phyloP scores from a whole-genome alignment of 2,113 vertebrate species.

The Malurus cyaneus region DNA sequence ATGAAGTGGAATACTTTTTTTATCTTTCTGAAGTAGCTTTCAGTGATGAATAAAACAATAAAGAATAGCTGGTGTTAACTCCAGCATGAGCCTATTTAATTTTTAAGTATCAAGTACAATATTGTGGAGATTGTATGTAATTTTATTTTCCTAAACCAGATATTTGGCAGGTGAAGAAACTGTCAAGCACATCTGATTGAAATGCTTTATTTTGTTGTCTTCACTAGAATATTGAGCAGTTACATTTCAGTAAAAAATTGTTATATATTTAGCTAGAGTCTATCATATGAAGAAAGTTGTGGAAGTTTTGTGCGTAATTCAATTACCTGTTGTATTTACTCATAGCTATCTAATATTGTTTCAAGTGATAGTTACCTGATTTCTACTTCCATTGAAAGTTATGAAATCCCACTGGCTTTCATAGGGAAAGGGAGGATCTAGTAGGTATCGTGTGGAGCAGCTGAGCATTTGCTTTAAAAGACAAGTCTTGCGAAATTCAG shows the following conservation, averaged over 20 bases:
- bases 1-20: conserved; percentile 60
- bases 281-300: background rate
- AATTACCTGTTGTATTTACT: background rate
- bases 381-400: background rate
- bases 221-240: conserved; percentile 15
- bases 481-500: background rate
- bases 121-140: conserved; percentile 3
- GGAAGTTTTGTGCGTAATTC: background rate
- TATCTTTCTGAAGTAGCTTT: conserved; percentile 50
- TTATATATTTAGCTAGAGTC: background rate
- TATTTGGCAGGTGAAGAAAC: conserved; percentile 18
- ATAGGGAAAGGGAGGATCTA: background rate
- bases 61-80: conserved; percentile 34
- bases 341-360: background rate
- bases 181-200: background rate
- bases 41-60: conserved; percentile 46
- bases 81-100: conserved; percentile 7
- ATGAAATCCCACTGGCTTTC: background rate
- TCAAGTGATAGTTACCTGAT: background rate
- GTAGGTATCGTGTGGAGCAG: background rate
- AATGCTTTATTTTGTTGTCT: conserved; percentile 20
- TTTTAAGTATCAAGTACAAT: conserved; percentile 36
- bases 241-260: background rate
- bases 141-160: conserved; percentile 13
- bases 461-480: background rate